A percentile compares a stretch with the other conserved stretches of the same genome.
Evolutionary conservation across 2,888 invertebrate species (phyloP).

Genomic region (Monochamus alternatus): DNA sequence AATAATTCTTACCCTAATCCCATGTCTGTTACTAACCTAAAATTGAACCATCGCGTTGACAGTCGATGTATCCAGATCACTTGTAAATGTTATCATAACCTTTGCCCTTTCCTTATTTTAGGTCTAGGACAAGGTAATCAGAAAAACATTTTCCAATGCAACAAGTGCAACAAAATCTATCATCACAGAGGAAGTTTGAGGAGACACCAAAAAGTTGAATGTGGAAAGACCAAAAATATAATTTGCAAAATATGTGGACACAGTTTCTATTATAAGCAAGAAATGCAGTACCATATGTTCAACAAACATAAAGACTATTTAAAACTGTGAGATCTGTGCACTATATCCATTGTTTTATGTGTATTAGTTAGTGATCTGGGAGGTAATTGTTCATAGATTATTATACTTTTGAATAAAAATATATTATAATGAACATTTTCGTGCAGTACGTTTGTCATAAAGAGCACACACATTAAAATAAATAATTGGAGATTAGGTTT

Average conservation of each 20-base stretch:
- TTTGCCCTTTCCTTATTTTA: conserved; percentile 11
- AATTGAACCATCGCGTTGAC: too few relatives aligned
- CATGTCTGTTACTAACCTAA: too few relatives aligned
- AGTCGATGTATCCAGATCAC: too few relatives aligned
- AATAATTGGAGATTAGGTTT: too few relatives aligned
- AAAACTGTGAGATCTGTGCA: not conserved
- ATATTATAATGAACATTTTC: too few relatives aligned
- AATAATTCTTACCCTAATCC: too few relatives aligned
- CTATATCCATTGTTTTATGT: too few relatives aligned
- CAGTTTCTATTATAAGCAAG: conserved; percentile 62
- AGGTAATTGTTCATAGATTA: too few relatives aligned
- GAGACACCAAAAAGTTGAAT: conserved; percentile 60
- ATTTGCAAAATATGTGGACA: conserved; percentile 57
- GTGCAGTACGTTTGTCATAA: too few relatives aligned
- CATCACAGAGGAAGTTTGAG: conserved; percentile 84
- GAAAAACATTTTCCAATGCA: conserved; percentile 74
- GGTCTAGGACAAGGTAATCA: not conserved
- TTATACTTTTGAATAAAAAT: too few relatives aligned
- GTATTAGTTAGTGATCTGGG: too few relatives aligned
- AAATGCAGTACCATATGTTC: conserved; percentile 55
- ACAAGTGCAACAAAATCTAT: conserved; percentile 85
- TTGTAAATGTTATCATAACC: not conserved
- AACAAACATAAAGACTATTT: conserved; percentile 45
- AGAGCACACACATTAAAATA: too few relatives aligned
- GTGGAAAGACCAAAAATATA: conserved; percentile 61